Conservation (phyloP, 2,888 invertebrate species). For the Drosophila rubida region DNA sequence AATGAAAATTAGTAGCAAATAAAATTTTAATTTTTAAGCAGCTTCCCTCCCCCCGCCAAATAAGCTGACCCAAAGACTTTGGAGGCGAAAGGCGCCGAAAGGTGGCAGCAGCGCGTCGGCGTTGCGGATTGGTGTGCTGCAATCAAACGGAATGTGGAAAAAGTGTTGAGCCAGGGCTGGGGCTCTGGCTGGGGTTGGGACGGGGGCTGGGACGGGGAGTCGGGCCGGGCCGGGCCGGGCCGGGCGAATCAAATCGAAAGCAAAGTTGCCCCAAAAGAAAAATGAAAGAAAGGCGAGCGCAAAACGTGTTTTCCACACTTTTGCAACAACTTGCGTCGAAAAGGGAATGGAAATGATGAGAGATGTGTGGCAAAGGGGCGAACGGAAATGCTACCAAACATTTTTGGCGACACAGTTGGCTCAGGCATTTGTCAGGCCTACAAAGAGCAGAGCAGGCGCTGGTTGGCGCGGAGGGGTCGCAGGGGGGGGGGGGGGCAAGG, state of each 20-base stretch:
- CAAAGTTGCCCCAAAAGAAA: slow-evolving; percentile 23
- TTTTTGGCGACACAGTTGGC: slow-evolving; percentile 49
- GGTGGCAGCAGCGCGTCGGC: too few relatives aligned
- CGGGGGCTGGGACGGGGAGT: too few relatives aligned
- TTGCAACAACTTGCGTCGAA: slow-evolving; percentile 15
- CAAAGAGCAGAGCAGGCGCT: slow-evolving; percentile 4
- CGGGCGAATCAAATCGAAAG: slow-evolving; percentile 23
- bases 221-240: too few relatives aligned
- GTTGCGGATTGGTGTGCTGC: slow-evolving; percentile 8
- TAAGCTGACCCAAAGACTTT: slow-evolving; percentile 19
- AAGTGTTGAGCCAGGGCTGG: too few relatives aligned
- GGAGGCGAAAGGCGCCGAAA: slow-evolving; percentile 1
- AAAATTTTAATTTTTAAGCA: slow-evolving; percentile 56
- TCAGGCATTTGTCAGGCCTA: slow-evolving; percentile 69
- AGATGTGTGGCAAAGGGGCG: slow-evolving; percentile 4
- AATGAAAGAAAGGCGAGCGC: slow-evolving; percentile 28
- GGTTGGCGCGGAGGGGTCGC: neutral
- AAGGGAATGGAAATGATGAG: slow-evolving; percentile 3
- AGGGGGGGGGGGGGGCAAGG: neutral
- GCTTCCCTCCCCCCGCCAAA: neutral
- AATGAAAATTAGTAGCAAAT: slow-evolving; percentile 58
- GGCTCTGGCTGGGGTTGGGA: too few relatives aligned
- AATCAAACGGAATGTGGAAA: slow-evolving; percentile 65
- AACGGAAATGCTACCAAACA: slow-evolving; percentile 44
- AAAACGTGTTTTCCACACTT: slow-evolving; percentile 50